A percentile compares a stretch with the other conserved stretches of the same genome.
phyloP scores from a whole-genome alignment of 2,113 vertebrate genomes.

The Oceanodroma tethys region DNA sequence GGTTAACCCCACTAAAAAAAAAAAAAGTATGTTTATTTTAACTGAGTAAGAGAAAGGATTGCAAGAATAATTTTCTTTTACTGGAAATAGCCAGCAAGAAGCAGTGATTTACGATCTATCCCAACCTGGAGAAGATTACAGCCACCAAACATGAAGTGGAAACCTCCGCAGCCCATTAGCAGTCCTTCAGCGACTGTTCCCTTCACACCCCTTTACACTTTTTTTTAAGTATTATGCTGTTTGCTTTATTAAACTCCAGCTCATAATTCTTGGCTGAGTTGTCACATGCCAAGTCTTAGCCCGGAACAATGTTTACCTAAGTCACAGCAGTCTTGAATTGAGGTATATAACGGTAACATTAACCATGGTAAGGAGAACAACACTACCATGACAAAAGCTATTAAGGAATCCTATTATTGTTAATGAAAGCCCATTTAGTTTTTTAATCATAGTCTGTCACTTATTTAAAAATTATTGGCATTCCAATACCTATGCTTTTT shows the following conservation, averaged over 20 bases:
- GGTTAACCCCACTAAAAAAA: neutral
- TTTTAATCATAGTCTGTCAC: slow-evolving; percentile 49
- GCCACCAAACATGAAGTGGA: neutral
- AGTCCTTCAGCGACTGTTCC: neutral
- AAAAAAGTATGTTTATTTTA: neutral
- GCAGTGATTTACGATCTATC: neutral
- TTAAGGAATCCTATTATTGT: slow-evolving; percentile 34
- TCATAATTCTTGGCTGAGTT: neutral
- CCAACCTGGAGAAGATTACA: neutral
- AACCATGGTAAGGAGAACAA: slow-evolving; percentile 44
- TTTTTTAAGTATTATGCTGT: neutral
- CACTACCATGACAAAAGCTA: slow-evolving; percentile 29
- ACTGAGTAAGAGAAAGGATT: neutral
- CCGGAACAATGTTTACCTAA: neutral
- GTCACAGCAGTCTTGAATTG: neutral
- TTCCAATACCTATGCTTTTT: neutral
- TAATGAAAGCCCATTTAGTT: slow-evolving; percentile 57
- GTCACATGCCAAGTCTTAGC: neutral
- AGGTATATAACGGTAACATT: slow-evolving; percentile 4
- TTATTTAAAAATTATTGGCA: neutral
- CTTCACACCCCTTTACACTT: neutral
- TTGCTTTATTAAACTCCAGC: neutral
- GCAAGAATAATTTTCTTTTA: neutral
- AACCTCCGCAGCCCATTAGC: neutral
- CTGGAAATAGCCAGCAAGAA: neutral